Conservation (phyloP, 2,888 invertebrate species). For the Caradrina kadenii region DNA sequence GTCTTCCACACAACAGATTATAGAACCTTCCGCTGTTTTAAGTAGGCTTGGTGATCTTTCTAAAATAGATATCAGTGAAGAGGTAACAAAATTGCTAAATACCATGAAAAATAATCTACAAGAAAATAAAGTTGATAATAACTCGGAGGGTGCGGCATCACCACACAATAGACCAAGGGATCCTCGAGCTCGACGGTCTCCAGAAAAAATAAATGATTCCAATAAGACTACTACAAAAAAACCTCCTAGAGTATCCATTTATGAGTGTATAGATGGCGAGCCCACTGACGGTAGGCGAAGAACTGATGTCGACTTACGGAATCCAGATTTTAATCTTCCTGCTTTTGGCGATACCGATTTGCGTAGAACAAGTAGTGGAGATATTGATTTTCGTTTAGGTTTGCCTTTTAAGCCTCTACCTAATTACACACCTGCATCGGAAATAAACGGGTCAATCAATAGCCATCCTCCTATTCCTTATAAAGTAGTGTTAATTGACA, state of each 20-base stretch:
- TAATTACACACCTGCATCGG: slow-evolving; percentile 96
- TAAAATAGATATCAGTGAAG: slow-evolving; percentile 93
- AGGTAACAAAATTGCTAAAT: slow-evolving; percentile 93
- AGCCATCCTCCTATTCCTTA: slow-evolving; percentile 94
- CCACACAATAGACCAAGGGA: slow-evolving; percentile 77
- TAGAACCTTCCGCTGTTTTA: slow-evolving; percentile 89
- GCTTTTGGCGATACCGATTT: slow-evolving; percentile 92
- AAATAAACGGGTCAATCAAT: slow-evolving; percentile 95
- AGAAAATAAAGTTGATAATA: slow-evolving; percentile 75
- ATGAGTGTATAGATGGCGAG: slow-evolving; percentile 91
- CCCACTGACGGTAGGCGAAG: slow-evolving; percentile 86
- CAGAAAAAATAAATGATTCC: slow-evolving; percentile 77
- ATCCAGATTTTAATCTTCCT: slow-evolving; percentile 89
- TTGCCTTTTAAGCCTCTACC: slow-evolving; percentile 95
- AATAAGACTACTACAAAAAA: slow-evolving; percentile 74
- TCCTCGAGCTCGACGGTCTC: slow-evolving; percentile 84
- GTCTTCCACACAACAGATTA: slow-evolving; percentile 86
- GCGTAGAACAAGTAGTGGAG: slow-evolving; percentile 89
- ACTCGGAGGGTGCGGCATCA: slow-evolving; percentile 71
- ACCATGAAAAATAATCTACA: slow-evolving; percentile 90
- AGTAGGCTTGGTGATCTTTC: slow-evolving; percentile 93
- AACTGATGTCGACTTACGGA: slow-evolving; percentile 89
- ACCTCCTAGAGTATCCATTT: slow-evolving; percentile 88
- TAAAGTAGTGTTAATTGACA: slow-evolving; percentile 91
- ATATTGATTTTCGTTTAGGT: slow-evolving; percentile 94